phyloP scores from a whole-genome alignment of 2,113 vertebrate genomes.

The Uropsilus gracilis region DNA sequence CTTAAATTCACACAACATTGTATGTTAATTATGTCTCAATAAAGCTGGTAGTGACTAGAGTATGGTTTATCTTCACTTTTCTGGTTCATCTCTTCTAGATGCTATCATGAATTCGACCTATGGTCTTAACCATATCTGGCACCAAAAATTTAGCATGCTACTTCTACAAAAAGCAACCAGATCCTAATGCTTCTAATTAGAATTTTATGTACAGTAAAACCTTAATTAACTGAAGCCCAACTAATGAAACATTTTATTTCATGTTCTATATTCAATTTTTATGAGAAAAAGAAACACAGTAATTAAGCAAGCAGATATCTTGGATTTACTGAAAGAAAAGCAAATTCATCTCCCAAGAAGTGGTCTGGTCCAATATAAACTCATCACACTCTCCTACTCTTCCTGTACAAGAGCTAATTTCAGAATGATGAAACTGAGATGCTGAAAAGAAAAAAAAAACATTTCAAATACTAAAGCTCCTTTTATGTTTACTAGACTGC shows the following conservation, averaged over 20 bases:
- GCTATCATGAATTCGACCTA: not conserved
- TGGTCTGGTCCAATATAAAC: not conserved
- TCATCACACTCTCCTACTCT: not conserved
- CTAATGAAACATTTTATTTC: constrained; percentile 66
- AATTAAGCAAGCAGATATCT: constrained; percentile 17
- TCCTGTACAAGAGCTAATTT: not conserved
- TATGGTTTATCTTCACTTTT: not conserved
- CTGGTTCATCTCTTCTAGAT: not conserved
- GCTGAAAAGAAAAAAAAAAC: constrained; percentile 26
- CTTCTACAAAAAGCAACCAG: not conserved
- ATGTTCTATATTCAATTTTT: constrained; percentile 55
- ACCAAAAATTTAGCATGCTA: not conserved
- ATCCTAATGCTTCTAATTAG: constrained; percentile 17
- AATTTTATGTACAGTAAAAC: constrained; percentile 63
- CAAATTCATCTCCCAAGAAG: constrained; percentile 4
- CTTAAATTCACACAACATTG: not conserved
- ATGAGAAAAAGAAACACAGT: constrained; percentile 54
- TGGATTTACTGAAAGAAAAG: constrained; percentile 26
- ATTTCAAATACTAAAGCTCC: constrained; percentile 31
- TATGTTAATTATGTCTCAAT: not conserved
- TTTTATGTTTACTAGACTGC: constrained; percentile 46
- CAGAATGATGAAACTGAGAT: constrained; percentile 28
- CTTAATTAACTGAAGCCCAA: constrained; percentile 62
- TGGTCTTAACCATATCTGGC: not conserved
- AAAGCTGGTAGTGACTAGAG: not conserved